Conservation (phyloP, 2,888 invertebrate genomes). For the Synanthedon formicaeformis region DNA sequence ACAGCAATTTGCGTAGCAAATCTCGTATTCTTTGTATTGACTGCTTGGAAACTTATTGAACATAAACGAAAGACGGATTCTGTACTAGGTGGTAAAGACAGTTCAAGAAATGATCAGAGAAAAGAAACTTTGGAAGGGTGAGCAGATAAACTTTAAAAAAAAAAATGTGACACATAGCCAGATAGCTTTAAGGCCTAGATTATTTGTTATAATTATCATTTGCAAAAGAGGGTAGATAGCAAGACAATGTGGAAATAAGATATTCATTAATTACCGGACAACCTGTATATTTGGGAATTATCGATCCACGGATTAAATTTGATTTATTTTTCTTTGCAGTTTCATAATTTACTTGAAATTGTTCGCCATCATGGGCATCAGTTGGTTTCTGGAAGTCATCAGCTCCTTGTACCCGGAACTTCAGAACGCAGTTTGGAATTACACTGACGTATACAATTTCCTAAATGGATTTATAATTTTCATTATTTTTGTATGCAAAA, state of each 20-base stretch:
- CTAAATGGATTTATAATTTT: slow-evolving; percentile 48
- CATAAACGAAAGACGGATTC: slow-evolving; percentile 42
- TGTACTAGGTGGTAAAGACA: slow-evolving; percentile 44
- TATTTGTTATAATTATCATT: too few relatives aligned
- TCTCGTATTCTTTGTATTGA: slow-evolving; percentile 45
- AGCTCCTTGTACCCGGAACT: slow-evolving; percentile 37
- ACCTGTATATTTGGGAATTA: too few relatives aligned
- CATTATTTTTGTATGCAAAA: slow-evolving; percentile 51
- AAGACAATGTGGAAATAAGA: too few relatives aligned
- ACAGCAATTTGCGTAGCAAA: slow-evolving; percentile 43
- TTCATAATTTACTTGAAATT: slow-evolving; percentile 49
- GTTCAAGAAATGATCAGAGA: slow-evolving; percentile 45
- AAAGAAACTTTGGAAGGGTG: slow-evolving; percentile 11
- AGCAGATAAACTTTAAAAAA: neutral
- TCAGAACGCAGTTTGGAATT: slow-evolving; percentile 31
- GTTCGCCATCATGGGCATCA: slow-evolving; percentile 55
- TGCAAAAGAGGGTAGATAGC: too few relatives aligned
- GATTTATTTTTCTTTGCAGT: slow-evolving; percentile 15
- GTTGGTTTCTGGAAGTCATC: slow-evolving; percentile 48
- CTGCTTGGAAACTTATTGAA: slow-evolving; percentile 43
- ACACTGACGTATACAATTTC: slow-evolving; percentile 44
- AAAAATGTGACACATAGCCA: too few relatives aligned
- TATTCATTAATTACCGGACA: too few relatives aligned
- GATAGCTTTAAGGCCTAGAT: too few relatives aligned
- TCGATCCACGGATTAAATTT: too few relatives aligned